Percentiles rank a stretch among this genome's conserved stretches.
phyloP scores from a whole-genome alignment of 2,888 invertebrate species.

The Caenorhabditis plicata region DNA sequence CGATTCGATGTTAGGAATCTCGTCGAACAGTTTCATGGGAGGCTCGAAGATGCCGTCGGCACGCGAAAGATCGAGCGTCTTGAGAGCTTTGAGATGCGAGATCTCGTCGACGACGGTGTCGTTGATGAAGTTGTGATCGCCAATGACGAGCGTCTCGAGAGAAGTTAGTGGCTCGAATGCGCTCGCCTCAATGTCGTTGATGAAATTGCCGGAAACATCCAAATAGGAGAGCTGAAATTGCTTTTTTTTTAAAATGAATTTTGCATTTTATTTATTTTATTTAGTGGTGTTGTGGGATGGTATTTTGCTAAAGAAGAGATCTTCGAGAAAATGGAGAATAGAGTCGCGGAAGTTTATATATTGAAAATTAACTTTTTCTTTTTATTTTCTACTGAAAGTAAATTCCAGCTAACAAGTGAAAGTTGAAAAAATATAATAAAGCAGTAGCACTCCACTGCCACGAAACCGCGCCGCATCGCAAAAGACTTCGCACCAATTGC shows the following conservation, averaged over 20 bases:
- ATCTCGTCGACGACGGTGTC: constrained; percentile 83
- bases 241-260: not conserved
- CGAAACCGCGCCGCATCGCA: no score
- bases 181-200: constrained; percentile 80
- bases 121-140: constrained; percentile 80
- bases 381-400: no score
- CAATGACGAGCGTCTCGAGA: constrained; percentile 75
- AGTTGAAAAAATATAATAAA: no score
- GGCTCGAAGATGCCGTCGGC: constrained; percentile 57
- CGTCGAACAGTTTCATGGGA: constrained; percentile 34
- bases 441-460: no score
- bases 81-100: constrained; percentile 79
- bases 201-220: constrained; percentile 83
- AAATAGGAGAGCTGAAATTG: constrained; percentile 76
- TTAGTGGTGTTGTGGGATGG: not conserved
- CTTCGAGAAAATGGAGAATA: no score
- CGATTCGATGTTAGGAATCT: constrained; percentile 67
- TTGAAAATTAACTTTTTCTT: no score
- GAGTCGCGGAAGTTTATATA: no score
- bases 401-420: no score
- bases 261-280: not conserved
- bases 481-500: no score
- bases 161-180: constrained; percentile 81
- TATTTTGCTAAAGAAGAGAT: no score
- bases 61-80: constrained; percentile 54